Conservation (phyloP, 2,888 invertebrate species). For the Chydorus sphaericus region DNA sequence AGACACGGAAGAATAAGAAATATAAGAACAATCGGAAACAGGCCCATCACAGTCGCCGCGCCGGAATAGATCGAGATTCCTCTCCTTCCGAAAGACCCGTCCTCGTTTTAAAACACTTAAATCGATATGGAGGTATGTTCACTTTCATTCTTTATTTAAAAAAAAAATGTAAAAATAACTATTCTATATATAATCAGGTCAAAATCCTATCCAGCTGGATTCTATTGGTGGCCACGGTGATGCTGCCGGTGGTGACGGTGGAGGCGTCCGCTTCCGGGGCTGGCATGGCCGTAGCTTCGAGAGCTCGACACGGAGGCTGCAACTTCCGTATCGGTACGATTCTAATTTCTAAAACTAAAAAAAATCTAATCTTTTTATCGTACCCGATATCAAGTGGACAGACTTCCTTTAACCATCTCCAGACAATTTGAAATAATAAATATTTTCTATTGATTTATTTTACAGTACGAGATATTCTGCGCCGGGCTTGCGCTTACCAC, state of each 20-base stretch:
- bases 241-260: no score
- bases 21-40: background rate
- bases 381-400: no score
- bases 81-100: background rate
- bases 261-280: no score
- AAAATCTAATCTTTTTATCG: no score
- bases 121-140: background rate
- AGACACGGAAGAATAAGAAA: background rate
- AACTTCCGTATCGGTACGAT: conserved; percentile 2
- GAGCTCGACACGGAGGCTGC: background rate
- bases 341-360: no score
- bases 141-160: background rate
- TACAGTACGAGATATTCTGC: background rate
- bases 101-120: background rate
- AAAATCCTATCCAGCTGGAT: background rate
- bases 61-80: background rate
- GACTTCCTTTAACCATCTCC: no score
- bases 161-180: background rate
- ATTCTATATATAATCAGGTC: background rate
- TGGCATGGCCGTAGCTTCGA: background rate
- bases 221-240: background rate
- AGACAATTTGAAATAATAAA: no score
- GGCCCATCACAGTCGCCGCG: background rate
- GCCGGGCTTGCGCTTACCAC: background rate
- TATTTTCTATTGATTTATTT: no score